Conservation (phyloP, 2,888 invertebrate species). For the Drosophila putrida region DNA sequence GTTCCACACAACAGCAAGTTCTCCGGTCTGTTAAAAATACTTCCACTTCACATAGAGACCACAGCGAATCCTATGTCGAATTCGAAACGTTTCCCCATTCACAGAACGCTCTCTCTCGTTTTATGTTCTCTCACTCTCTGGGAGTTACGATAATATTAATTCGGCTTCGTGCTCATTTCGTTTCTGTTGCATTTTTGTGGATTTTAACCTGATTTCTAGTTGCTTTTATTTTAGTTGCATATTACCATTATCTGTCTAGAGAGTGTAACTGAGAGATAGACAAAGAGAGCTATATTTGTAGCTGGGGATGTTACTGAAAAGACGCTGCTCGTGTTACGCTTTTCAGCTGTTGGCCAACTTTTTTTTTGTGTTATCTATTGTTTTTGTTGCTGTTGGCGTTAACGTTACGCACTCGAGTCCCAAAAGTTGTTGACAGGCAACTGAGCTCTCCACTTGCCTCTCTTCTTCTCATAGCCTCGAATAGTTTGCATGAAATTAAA, state of each 20-base stretch:
- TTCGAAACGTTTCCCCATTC: slow-evolving; percentile 21
- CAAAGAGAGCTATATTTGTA: neutral
- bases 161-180: slow-evolving; percentile 26
- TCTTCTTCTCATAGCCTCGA: slow-evolving; percentile 13
- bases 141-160: neutral
- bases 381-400: slow-evolving; percentile 36
- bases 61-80: neutral
- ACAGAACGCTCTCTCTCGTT: neutral
- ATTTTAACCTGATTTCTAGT: slow-evolving; percentile 66
- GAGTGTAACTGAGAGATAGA: slow-evolving; percentile 6
- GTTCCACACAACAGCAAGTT: neutral
- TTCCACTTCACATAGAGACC: slow-evolving; percentile 24
- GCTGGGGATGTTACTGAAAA: slow-evolving; percentile 1
- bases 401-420: slow-evolving; percentile 51
- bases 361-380: slow-evolving; percentile 55
- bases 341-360: slow-evolving; percentile 56
- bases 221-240: slow-evolving; percentile 31
- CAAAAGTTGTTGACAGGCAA: slow-evolving; percentile 78
- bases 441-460: slow-evolving; percentile 36
- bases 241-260: slow-evolving; percentile 40
- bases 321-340: slow-evolving; percentile 24
- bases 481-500: slow-evolving; percentile 80
- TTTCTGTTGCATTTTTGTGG: slow-evolving; percentile 49
- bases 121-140: slow-evolving; percentile 10
- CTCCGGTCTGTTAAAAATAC: neutral